Percentiles rank a stretch among this genome's conserved stretches.
Evolutionary conservation across 2,888 invertebrate species (phyloP).

Genomic region (Silvanus unidentatus): DNA sequence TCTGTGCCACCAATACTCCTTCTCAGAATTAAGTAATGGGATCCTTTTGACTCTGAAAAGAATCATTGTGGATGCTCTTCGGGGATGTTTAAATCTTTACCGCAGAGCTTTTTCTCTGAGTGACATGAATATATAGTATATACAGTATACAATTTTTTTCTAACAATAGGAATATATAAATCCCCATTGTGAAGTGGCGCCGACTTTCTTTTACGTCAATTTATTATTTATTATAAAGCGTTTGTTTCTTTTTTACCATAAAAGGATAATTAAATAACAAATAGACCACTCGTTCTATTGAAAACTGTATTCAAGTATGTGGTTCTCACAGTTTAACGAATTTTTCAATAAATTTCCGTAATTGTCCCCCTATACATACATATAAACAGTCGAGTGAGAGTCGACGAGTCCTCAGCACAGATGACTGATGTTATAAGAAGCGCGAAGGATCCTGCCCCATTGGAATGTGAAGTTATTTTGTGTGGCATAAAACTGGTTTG

Average conservation of each 20-base stretch:
- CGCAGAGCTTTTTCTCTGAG: constrained; percentile 2
- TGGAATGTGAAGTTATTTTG: background rate
- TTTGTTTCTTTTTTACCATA: no score
- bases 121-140: background rate
- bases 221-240: background rate
- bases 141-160: constrained; percentile 1
- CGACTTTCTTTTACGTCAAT: constrained; percentile 20
- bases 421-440: no score
- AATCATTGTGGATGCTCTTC: constrained; percentile 25
- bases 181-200: constrained; percentile 25
- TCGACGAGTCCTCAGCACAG: background rate
- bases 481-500: constrained; percentile 6
- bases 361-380: no score
- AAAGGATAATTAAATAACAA: no score
- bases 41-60: constrained; percentile 22
- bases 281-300: no score
- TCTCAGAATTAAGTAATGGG: constrained; percentile 29
- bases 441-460: no score
- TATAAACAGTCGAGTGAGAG: no score
- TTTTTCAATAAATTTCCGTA: no score
- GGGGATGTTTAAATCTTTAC: constrained; percentile 9
- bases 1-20: constrained; percentile 12
- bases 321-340: no score
- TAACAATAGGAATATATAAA: constrained; percentile 21
- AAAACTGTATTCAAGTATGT: no score